Evolutionary conservation across 2,888 invertebrate genomes (phyloP).

Genomic region (Halictus ligatus): DNA sequence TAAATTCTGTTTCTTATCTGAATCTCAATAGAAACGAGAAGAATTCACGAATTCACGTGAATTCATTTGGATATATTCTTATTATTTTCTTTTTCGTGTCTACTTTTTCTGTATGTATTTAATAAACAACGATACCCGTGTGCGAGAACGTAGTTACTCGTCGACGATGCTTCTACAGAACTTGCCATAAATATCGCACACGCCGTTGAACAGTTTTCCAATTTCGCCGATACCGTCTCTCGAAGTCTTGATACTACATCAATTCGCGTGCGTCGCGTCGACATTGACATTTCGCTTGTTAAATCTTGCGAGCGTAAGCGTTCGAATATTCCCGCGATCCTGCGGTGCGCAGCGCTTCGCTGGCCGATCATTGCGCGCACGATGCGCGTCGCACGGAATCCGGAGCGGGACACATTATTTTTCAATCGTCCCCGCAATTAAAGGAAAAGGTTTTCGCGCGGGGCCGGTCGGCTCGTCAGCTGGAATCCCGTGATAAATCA

Average conservation of each 20-base stretch:
- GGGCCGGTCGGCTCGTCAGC: constrained; percentile 28
- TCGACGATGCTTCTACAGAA: neutral
- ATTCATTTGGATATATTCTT: too few relatives aligned
- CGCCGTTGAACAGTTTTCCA: neutral
- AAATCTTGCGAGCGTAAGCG: neutral
- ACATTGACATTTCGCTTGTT: neutral
- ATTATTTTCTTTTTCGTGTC: too few relatives aligned
- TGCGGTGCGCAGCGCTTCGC: too few relatives aligned
- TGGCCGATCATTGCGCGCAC: neutral
- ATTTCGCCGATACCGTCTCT: neutral
- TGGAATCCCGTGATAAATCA: constrained; percentile 60
- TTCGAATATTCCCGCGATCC: neutral
- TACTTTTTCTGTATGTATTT: too few relatives aligned
- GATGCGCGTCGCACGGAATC: neutral
- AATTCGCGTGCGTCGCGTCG: neutral
- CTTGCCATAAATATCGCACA: neutral
- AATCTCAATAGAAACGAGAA: too few relatives aligned
- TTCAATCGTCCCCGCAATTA: constrained; percentile 48
- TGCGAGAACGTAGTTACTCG: neutral
- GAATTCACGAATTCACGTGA: too few relatives aligned
- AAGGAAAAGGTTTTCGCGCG: constrained; percentile 45
- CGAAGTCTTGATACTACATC: neutral
- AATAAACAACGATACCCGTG: neutral
- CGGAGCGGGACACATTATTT: constrained; percentile 33
- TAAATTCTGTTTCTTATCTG: too few relatives aligned